These are phyloP conservation scores for Podotricha telesiphe DNA, from an alignment of 2,888 invertebrate species.

Conservation along the genomic window DNA sequence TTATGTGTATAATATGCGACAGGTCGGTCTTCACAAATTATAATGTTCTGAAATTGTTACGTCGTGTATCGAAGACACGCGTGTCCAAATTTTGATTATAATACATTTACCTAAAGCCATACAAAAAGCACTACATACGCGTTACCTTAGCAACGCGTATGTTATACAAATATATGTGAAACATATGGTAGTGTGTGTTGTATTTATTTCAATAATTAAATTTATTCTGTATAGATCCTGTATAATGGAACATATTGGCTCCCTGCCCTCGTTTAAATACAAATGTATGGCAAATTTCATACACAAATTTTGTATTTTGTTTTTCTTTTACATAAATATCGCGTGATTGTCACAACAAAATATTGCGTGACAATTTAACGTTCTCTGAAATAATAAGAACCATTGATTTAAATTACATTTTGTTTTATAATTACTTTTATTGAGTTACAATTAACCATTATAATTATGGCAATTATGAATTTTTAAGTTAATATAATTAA, in stretches of 20 bases:
- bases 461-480: not conserved
- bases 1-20: conserved; percentile 26
- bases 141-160: no score
- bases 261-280: no score
- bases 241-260: no score
- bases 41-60: conserved; percentile 28
- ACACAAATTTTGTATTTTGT: no score
- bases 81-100: conserved; percentile 43
- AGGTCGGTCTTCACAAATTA: conserved; percentile 19
- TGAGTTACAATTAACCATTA: not conserved
- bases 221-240: no score
- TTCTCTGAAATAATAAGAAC: not conserved
- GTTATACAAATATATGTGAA: no score
- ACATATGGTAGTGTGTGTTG: no score
- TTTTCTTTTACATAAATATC: not conserved
- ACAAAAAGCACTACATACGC: not conserved
- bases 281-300: no score
- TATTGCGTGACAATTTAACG: conserved; percentile 6
- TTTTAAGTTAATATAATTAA: not conserved
- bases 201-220: no score
- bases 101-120: not conserved
- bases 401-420: not conserved
- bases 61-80: conserved; percentile 40
- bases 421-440: not conserved
- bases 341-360: not conserved